Base-by-base conservation (phyloP, 2,888 invertebrate species). In the Stegana nigrithorax region DNA sequence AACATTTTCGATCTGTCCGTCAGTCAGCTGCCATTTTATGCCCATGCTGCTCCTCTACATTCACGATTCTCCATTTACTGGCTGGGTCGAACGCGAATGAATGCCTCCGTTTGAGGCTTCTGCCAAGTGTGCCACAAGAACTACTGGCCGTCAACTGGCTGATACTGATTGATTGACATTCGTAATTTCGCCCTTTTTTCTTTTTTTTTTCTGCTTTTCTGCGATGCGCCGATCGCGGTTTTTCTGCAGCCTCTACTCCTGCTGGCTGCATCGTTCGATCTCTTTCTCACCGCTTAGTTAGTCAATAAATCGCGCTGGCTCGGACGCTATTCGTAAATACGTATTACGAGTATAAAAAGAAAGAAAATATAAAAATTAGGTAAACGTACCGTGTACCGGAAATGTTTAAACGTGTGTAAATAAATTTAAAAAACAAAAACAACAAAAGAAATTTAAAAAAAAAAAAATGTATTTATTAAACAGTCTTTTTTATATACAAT, bases 141-240 rank as follows among this genome's bases (percentile, higher is more conserved):
- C 57, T 39, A 27, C 39, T 26, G 26, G 57, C 39, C 39, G 25
- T 21, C 47, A 47, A 47, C 47, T 27, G 44, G 50, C 53, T 60
- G 69, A 71, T 72, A 73, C 78, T 78, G 71, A 78, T 78, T 78
- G 78, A 78, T 78, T 78, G 78, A 80, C 78, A 75, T 71, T 77
- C 72, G 73, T 70, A 73, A 78, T 66, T 75, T 80, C 78, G 78
- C 78, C 80, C 77, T 73, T 73, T 77, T 70, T 53, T 29, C 44
- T n/a, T n/a, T n/a, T n/a, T n/a, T n/a, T n/a, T n/a, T 39, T 39
- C 14, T 32, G 32, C 32, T n/a, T n/a, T n/a, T n/a, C 39, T 39
- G 39, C 39, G 14, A 10, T 36, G 2, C 10, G 10, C 10, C 36
- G 36, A 8, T 8, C 14, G 4, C 10, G 10, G 4, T n/a, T n/a